Evolutionary conservation across 1,140 invertebrate genomes (phyloP).

Genomic region (fruit fly (Drosophila melanogaster)): DNA sequence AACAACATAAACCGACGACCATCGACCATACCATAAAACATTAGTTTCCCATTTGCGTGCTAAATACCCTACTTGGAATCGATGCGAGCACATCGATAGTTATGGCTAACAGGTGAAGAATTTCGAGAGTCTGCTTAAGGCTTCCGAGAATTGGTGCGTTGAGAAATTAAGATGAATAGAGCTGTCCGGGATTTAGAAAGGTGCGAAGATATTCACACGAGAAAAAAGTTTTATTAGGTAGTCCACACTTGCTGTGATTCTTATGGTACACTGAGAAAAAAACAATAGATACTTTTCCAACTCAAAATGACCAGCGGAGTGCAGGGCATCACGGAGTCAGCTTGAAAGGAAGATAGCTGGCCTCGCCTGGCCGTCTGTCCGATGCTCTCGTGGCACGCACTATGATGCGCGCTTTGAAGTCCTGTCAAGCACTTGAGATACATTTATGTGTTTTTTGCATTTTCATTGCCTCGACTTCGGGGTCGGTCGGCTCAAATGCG

Average conservation of each 20-base stretch:
- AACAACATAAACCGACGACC: constrained; percentile 45
- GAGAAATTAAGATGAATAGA: constrained; percentile 18
- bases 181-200: constrained; percentile 11
- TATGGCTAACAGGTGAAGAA: constrained; percentile 2
- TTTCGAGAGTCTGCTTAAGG: constrained; percentile 6
- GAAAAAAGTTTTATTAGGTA: neutral
- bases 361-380: constrained; percentile 26
- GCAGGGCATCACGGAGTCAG: constrained; percentile 24
- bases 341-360: neutral
- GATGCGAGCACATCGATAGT: constrained; percentile 39
- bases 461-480: constrained; percentile 66
- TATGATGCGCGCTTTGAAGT: constrained; percentile 81
- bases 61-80: constrained; percentile 73
- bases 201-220: constrained; percentile 22
- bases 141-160: constrained; percentile 10
- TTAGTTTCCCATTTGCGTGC: constrained; percentile 82
- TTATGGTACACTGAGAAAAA: neutral
- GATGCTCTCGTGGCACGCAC: constrained; percentile 71
- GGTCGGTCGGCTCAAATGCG: constrained; percentile 51
- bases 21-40: constrained; percentile 76
- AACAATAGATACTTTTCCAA: neutral
- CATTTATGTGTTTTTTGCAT: constrained; percentile 81
- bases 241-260: too few species aligned
- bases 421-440: constrained; percentile 82
- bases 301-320: neutral